Evolutionary conservation across 2,797 vertebrate species (phyloP).

Genomic region (Chaetodon trifasciatus): DNA sequence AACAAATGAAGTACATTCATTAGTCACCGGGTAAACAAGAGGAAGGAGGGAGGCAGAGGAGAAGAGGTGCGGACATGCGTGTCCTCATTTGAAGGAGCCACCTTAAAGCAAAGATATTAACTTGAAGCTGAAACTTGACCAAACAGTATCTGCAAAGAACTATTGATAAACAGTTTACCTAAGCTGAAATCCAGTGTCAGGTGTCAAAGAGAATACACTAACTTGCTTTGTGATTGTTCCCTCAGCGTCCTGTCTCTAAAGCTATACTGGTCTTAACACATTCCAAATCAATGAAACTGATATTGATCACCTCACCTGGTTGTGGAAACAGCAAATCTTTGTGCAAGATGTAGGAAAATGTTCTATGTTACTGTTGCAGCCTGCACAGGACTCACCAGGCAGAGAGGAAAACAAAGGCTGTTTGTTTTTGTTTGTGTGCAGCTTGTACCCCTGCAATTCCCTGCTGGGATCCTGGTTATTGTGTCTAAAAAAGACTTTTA

Average conservation of each 20-base stretch:
- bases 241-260: neutral
- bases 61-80: slow-evolving; percentile 6
- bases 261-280: neutral
- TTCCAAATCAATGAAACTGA: neutral
- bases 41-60: neutral
- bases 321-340: neutral
- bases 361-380: neutral
- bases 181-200: neutral
- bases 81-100: slow-evolving; percentile 20
- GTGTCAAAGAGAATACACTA: neutral
- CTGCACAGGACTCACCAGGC: neutral
- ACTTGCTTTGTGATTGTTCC: neutral
- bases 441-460: slow-evolving; percentile 23
- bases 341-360: neutral
- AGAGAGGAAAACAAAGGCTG: slow-evolving; percentile 17
- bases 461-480: slow-evolving; percentile 31
- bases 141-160: neutral
- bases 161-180: neutral
- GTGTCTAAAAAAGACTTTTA: slow-evolving; percentile 4
- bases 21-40: slow-evolving; percentile 53
- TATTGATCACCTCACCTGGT: neutral
- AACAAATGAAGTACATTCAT: slow-evolving; percentile 50
- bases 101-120: slow-evolving; percentile 10
- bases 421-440: slow-evolving; percentile 31
- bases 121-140: neutral